Evolutionary conservation across 2,888 invertebrate species (phyloP).

Genomic region (Dryocosmus kuriphilus): DNA sequence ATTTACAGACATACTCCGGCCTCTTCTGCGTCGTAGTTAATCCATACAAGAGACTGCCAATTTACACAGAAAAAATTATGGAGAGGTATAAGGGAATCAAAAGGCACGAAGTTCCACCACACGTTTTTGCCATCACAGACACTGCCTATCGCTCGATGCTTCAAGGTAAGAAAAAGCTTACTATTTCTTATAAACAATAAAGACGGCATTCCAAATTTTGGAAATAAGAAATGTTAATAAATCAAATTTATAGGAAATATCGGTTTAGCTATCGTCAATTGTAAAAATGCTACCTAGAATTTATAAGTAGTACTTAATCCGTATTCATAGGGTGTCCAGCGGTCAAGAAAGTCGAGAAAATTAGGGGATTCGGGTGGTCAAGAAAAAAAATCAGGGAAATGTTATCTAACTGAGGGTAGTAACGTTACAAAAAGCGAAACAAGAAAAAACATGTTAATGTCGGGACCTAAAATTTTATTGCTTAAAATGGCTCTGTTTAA

Average conservation of each 20-base stretch:
- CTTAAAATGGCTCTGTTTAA: too few relatives aligned
- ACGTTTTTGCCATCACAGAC: constrained; percentile 99
- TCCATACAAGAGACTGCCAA: constrained; percentile 99
- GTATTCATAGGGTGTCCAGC: too few relatives aligned
- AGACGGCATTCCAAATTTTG: background rate
- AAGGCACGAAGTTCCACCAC: constrained; percentile 99
- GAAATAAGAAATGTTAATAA: background rate
- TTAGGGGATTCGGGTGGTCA: too few relatives aligned
- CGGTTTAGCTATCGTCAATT: background rate
- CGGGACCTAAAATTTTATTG: too few relatives aligned
- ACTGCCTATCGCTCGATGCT: constrained; percentile 99
- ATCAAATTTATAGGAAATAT: background rate
- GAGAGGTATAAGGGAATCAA: constrained; percentile 99
- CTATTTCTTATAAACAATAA: background rate
- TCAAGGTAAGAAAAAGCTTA: constrained; percentile 86
- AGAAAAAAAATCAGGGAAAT: too few relatives aligned
- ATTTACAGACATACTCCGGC: constrained; percentile 98
- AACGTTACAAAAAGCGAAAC: too few relatives aligned
- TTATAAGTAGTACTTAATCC: background rate
- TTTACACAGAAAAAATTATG: constrained; percentile 99
- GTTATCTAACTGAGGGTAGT: too few relatives aligned
- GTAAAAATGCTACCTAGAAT: background rate
- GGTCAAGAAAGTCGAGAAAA: too few relatives aligned
- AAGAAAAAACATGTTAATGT: too few relatives aligned
- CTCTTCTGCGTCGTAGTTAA: constrained; percentile 99